These are phyloP conservation scores for Gonocerus acuteangulatus DNA, from an alignment of 2,888 invertebrate species.

Conservation along the genomic window DNA sequence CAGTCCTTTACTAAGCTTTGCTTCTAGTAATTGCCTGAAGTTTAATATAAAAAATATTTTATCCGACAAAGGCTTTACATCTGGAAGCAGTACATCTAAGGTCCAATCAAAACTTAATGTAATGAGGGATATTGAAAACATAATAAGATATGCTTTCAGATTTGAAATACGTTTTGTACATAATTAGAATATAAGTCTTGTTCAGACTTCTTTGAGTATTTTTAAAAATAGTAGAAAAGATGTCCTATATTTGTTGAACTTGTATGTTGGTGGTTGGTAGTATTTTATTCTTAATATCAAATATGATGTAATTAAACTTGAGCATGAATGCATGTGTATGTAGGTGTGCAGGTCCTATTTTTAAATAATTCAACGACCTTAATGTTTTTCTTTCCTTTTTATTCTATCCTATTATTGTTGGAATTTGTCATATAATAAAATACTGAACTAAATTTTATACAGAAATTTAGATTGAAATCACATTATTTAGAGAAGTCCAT, in stretches of 20 bases:
- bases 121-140: not conserved
- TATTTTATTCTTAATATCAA: not conserved
- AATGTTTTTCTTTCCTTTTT: no score
- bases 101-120: slow-evolving; percentile 9
- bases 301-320: no score
- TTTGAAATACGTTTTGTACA: slow-evolving; percentile 5
- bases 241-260: slow-evolving; percentile 33
- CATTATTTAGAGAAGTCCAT: no score
- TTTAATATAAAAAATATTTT: slow-evolving; percentile 10
- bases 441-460: no score
- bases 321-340: no score
- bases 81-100: slow-evolving; percentile 8
- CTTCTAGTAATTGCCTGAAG: slow-evolving; percentile 11
- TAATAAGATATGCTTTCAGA: slow-evolving; percentile 10
- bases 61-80: not conserved
- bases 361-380: no score
- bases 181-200: slow-evolving; percentile 7
- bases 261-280: slow-evolving; percentile 18
- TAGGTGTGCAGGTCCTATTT: no score
- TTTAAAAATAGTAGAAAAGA: slow-evolving; percentile 19
- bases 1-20: slow-evolving; percentile 12
- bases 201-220: slow-evolving; percentile 9
- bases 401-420: no score
- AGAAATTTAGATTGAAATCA: no score
- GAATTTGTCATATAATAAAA: no score